Base-by-base conservation (phyloP, 2,797 vertebrate species). In the Danio choprae region DNA sequence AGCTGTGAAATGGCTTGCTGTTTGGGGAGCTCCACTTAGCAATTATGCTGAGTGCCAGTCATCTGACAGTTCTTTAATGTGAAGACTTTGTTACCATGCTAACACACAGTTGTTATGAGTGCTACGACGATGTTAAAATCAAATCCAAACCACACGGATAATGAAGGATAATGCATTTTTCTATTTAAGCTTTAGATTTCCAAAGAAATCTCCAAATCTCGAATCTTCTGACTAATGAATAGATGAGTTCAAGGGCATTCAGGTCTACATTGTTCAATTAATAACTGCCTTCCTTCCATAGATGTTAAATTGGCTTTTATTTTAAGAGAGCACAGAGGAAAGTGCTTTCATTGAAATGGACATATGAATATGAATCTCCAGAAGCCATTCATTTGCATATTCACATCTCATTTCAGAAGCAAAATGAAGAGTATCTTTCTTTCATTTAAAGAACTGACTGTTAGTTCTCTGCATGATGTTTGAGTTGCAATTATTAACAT, bases 11-110 rank as follows among this genome's bases (percentile, higher is more conserved):
- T 67, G 60, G 50, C 75, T 81, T 60, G 63, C 44, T 59, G 10
- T 73, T 70, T 64, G 12, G 46, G 40, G 68, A 83, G 67, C 65
- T 64, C 18, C 51, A 69, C 41, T 67, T 68, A 59, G 76, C 69
- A 79, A 72, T 79, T 79, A 64, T 79, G 40, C 38, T 55, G 67
- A 72, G 67, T 55, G 58, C 77, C 58, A 79, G 68, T 79, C 67
- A 71, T 48, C 38, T 64, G 77, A 79, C 58, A 72, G 48, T 79
- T 63, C 38, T 72, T 43, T 55, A 55, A 79, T 72, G 59, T 79
- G 38, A 72, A 53, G 38, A 63, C 77, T 79, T 79, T 79, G 68
- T 72, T 36, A 64, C 59, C 48, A 64, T 63, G 48, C 59, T 55
- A 44, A 70, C 46, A 69, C 44, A 51, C 3, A 38, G 41, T 48